Conservation (phyloP, 1,140 invertebrate genomes). For the Bradynema listronoti region DNA sequence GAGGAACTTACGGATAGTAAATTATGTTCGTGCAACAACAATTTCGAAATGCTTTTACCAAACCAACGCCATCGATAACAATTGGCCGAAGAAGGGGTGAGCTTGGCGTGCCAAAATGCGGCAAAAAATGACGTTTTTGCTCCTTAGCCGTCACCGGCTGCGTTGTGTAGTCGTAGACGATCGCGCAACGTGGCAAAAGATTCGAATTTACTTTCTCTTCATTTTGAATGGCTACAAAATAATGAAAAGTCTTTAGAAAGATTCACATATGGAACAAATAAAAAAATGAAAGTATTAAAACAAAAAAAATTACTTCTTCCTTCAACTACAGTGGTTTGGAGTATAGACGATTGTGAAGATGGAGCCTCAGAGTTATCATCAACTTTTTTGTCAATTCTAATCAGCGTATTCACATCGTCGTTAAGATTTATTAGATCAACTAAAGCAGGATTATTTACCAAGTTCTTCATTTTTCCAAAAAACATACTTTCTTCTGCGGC, state of each 20-base stretch:
- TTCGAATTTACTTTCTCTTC: background rate
- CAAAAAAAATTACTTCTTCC: background rate
- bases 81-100: constrained; percentile 20
- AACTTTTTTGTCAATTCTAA: background rate
- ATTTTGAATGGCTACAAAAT: too few relatives aligned
- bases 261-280: too few relatives aligned
- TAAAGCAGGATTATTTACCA: background rate
- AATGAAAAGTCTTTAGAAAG: too few relatives aligned
- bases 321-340: background rate
- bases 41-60: constrained; percentile 21
- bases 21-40: constrained; percentile 15
- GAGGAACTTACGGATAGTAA: constrained; percentile 2
- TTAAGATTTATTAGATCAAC: background rate
- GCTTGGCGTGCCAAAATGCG: constrained; percentile 1
- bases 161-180: constrained; percentile 23
- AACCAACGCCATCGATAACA: constrained; percentile 21
- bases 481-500: too few relatives aligned
- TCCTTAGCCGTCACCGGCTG: constrained; percentile 17
- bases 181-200: constrained; percentile 5
- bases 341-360: background rate
- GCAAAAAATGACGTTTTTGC: constrained; percentile 7
- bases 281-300: background rate
- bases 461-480: too few relatives aligned
- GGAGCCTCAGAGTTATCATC: constrained; percentile 7
- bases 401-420: background rate